Evolutionary conservation across 1,140 invertebrate species (phyloP), one percentile per base, ranked within the genome.

Genomic region (Drosophila sp.): DNA sequence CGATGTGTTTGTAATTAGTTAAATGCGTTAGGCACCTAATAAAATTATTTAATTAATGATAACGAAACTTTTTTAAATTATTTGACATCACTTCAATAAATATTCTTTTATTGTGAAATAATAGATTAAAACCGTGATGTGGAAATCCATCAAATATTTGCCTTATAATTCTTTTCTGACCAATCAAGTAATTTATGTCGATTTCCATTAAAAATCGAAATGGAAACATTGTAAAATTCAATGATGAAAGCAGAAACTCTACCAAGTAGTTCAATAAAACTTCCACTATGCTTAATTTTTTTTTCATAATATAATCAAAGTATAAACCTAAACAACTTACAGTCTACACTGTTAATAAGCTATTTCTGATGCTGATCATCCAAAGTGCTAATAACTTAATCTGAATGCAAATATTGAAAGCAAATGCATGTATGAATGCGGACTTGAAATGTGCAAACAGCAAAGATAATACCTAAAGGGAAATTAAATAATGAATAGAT

Each of bases 1-100:
- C 61, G 36, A 38, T 61, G 61, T 65, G 72, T 75, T 70, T 64
- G 72, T 76, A 76, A 76, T 72, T 14, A 27, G 9, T 9, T n/a
- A n/a, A 1, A 36, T 7, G 7, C 13, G 4, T 16, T 43, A 6
- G 40, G 5, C 2, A 6, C 13, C 40, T 5, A 34, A 11, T 38
- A 29, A n/a, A 59, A 3, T 0, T 18, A 38, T 61, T 48, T 48
- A n/a, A 4, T 34, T 48, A 66, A 59, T 59, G 51, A 56, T 61
- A 29, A 54, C 7, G 4, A 16, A 46, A 5, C 36, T 13, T 16
- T 50, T 56, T 21, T 34, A 13, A 40, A 56, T 56, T 40, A 3
- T 8, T 40, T 21, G 32, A 38, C 14, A 21, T 25, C 1, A 3
- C n/a, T 21, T 5, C 5, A 1, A 51, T 32, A 32, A 29, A 51